These are phyloP conservation scores for Acanthochromis polyacanthus DNA, from an alignment of 2,113 vertebrate genomes.

Conservation along the genomic window DNA sequence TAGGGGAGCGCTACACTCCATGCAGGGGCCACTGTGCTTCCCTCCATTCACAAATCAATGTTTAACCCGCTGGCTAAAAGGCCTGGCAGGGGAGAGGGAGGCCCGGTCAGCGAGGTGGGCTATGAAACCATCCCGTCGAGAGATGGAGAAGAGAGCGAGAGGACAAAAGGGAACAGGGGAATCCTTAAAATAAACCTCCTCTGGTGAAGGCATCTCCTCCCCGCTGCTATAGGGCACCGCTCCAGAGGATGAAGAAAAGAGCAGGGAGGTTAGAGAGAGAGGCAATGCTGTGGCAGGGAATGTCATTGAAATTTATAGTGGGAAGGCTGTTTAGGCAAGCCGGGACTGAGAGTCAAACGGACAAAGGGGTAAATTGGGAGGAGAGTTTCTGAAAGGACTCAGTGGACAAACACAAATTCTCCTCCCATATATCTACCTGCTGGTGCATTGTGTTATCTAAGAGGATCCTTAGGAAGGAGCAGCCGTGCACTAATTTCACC, in stretches of 20 bases:
- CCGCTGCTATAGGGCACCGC: slow-evolving; percentile 60
- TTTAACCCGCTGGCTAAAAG: slow-evolving; percentile 86
- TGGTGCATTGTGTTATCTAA: not conserved
- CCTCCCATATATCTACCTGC: slow-evolving; percentile 22
- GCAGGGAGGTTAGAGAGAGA: slow-evolving; percentile 48
- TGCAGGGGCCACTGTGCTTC: slow-evolving; percentile 72
- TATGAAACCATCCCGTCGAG: slow-evolving; percentile 70
- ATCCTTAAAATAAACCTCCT: slow-evolving; percentile 77
- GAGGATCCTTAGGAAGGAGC: not conserved
- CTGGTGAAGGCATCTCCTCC: slow-evolving; percentile 76
- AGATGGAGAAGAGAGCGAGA: slow-evolving; percentile 54
- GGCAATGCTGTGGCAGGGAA: slow-evolving; percentile 40
- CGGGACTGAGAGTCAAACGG: slow-evolving; percentile 33
- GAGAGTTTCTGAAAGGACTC: slow-evolving; percentile 28
- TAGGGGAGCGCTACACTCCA: slow-evolving; percentile 72
- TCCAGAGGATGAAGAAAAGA: slow-evolving; percentile 42
- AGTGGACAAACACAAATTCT: slow-evolving; percentile 26
- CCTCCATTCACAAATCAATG: slow-evolving; percentile 86
- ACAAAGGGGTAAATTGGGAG: slow-evolving; percentile 40
- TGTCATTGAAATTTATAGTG: slow-evolving; percentile 58
- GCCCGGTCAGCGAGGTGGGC: slow-evolving; percentile 72
- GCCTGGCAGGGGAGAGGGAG: slow-evolving; percentile 80
- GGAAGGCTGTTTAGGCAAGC: slow-evolving; percentile 42
- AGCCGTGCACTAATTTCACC: slow-evolving; percentile 13
- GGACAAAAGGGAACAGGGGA: slow-evolving; percentile 74